Evolutionary conservation across 1,140 invertebrate genomes (phyloP).

Genomic region (Drosophila malerkotliana): DNA sequence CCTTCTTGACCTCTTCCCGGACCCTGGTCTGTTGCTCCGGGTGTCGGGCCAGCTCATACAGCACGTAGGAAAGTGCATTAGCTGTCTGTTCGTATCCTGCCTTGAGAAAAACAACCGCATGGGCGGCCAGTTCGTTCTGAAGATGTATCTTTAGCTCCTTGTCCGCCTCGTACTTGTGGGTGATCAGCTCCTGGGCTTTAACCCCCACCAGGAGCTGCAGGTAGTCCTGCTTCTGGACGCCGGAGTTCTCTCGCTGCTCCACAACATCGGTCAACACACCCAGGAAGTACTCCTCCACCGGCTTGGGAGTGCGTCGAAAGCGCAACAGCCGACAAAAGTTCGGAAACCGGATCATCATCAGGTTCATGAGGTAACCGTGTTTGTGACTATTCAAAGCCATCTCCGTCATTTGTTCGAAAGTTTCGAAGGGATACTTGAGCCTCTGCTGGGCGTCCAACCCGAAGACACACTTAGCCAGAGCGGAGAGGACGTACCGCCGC

Average conservation of each 20-base stretch:
- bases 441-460: constrained; percentile 56
- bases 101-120: constrained; percentile 87
- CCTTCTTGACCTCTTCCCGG: constrained; percentile 84
- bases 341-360: constrained; percentile 70
- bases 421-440: constrained; percentile 56
- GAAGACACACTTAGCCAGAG: constrained; percentile 70
- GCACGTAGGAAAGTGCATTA: constrained; percentile 83
- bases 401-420: constrained; percentile 77
- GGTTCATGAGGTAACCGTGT: constrained; percentile 67
- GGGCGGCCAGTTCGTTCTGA: constrained; percentile 84
- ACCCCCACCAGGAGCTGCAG: constrained; percentile 84
- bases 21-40: constrained; percentile 84
- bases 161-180: constrained; percentile 62
- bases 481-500: constrained; percentile 62
- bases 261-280: constrained; percentile 83
- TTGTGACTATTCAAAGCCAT: constrained; percentile 68
- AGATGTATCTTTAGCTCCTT: constrained; percentile 66
- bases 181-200: constrained; percentile 62
- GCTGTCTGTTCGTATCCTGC: constrained; percentile 87
- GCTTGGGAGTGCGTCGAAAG: constrained; percentile 55
- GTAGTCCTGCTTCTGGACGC: constrained; percentile 84
- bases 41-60: constrained; percentile 85
- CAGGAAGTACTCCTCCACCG: constrained; percentile 84
- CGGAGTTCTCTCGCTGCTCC: constrained; percentile 84
- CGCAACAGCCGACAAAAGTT: constrained; percentile 62